A percentile compares a stretch with the other conserved stretches of the same genome.
phyloP scores from a whole-genome alignment of 2,113 vertebrate genomes.

The Syngnathus floridae region DNA sequence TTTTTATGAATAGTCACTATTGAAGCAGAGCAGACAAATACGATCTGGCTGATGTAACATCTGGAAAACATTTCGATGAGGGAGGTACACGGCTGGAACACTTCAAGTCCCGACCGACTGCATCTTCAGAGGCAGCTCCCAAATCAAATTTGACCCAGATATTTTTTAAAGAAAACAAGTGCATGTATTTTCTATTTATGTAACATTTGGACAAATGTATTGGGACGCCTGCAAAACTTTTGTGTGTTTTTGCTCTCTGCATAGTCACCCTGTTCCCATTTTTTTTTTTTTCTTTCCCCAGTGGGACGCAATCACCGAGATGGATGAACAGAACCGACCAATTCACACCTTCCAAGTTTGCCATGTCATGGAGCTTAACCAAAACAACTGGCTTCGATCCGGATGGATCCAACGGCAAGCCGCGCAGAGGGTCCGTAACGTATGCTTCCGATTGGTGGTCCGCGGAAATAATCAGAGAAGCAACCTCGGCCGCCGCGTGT shows the following conservation, averaged over 20 bases:
- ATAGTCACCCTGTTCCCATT: neutral
- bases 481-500: neutral
- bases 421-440: constrained; percentile 79
- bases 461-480: neutral
- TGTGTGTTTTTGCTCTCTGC: neutral
- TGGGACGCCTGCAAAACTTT: too few relatives aligned
- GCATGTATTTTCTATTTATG: too few relatives aligned
- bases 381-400: constrained; percentile 97
- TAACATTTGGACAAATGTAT: too few relatives aligned
- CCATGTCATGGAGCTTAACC: constrained; percentile 96
- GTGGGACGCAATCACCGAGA: constrained; percentile 99
- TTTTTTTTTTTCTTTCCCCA: constrained; percentile 48
- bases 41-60: constrained; percentile 57
- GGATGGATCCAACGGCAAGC: constrained; percentile 92
- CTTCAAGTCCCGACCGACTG: neutral
- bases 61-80: constrained; percentile 45
- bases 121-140: too few relatives aligned
- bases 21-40: constrained; percentile 48
- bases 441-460: neutral
- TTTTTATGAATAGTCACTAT: constrained; percentile 49
- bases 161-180: too few relatives aligned
- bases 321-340: constrained; percentile 94
- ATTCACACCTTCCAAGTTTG: constrained; percentile 98
- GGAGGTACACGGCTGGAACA: constrained; percentile 8
- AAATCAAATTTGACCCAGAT: too few relatives aligned